Evolutionary conservation across 2,113 vertebrate genomes (phyloP), one percentile per base, ranked within the genome.

Genomic region (Aix galericulata): DNA sequence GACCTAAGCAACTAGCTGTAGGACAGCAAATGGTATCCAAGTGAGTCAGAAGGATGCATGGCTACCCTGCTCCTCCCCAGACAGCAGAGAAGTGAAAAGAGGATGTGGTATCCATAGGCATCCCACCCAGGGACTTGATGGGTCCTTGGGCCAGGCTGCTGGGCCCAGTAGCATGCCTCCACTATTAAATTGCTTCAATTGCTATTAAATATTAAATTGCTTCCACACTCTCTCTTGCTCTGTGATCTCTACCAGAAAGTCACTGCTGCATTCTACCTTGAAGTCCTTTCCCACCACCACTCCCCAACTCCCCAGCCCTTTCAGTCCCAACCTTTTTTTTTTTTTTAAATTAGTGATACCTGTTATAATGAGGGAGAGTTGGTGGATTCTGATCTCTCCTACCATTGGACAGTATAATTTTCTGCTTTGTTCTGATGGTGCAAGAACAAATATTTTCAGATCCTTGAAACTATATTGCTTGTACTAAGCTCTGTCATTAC

Each of bases 71-170:
- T 44, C 15, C 72, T 82, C 22, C 59, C 26, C 13, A 16, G 55
- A 18, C 9, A 75, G 22, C 0, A 1, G 18, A 27, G 7, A 29
- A 5, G 15, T 74, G 40, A 64, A 68, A 82, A 74, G 22, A 77
- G 29, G 25, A 27, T 1, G 1, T 9, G 29, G 7, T 31, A 1
- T 27, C 6, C 34, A 15, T 16, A 18, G 25, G 17, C 2, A 22
- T 59, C 27, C 16, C 52, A 46, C 52, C 22, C 18, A 17, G 52
- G 8, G 29, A 4, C 20, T 38, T 38, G 29, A n/a, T 1, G 2
- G 66, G 17, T 69, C 46, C n/a, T 18, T 26, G 40, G 48, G 32
- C n/a, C 71, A 63, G 8, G 3, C 68, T 77, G 25, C 16, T 85
- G 46, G 12, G 17, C 9, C 17, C 18, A 32, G 7, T 21, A 63